A percentile compares a stretch with the other conserved stretches of the same genome.
Conservation (phyloP, 2,797 vertebrate genomes). For the Carapus acus region DNA sequence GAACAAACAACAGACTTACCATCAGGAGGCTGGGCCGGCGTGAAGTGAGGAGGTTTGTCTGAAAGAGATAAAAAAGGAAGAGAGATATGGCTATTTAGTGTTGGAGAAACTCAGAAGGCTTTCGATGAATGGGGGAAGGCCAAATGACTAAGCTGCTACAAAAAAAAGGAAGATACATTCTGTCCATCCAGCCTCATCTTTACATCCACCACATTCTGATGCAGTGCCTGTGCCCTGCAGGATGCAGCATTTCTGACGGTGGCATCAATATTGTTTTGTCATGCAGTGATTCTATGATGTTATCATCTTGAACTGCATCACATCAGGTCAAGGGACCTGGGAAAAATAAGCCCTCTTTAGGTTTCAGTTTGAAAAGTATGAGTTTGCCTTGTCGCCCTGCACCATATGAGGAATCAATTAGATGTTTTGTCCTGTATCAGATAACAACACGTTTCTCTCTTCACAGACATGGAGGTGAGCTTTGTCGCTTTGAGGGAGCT, state of each 20-base stretch:
- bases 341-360: too few species aligned
- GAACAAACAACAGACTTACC: constrained; percentile 71
- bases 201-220: constrained; percentile 48
- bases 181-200: constrained; percentile 28
- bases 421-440: constrained; percentile 22
- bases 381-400: background rate
- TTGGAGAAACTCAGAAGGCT: constrained; percentile 50
- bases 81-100: constrained; percentile 60
- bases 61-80: constrained; percentile 64
- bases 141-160: constrained; percentile 55
- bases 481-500: constrained; percentile 23
- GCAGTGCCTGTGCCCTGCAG: constrained; percentile 30
- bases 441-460: constrained; percentile 51
- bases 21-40: constrained; percentile 70
- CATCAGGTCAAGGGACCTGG: too few species aligned
- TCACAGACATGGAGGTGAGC: constrained; percentile 47
- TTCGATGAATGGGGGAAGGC: constrained; percentile 47
- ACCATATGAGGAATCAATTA: constrained; percentile 47
- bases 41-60: constrained; percentile 79
- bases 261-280: constrained; percentile 27
- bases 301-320: constrained; percentile 27
- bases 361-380: constrained; percentile 14
- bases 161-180: constrained; percentile 36
- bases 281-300: constrained; percentile 24
- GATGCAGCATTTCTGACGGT: constrained; percentile 32